These are phyloP conservation scores for Zaprionus capensis DNA, from an alignment of 1,140 invertebrate species.

Conservation along the genomic window DNA sequence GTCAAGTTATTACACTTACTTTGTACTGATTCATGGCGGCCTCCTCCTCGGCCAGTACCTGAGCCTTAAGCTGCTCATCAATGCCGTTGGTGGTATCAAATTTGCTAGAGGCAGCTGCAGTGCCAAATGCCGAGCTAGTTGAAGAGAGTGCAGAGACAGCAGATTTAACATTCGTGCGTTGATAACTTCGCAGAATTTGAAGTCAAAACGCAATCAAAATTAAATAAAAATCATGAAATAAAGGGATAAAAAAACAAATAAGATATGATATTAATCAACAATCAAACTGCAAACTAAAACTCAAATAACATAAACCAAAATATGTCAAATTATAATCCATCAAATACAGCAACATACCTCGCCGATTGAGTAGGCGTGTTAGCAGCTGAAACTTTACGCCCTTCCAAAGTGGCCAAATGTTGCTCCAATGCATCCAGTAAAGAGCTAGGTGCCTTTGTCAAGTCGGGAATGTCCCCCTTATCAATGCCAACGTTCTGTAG, in stretches of 20 bases:
- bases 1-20: conserved; percentile 86
- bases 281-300: conserved; percentile 10
- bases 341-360: conserved; percentile 86
- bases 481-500: conserved; percentile 97
- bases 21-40: conserved; percentile 97
- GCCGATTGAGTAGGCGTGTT: conserved; percentile 93
- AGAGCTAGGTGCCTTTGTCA: conserved; percentile 99
- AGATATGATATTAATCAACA: conserved; percentile 2
- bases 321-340: background rate
- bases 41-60: conserved; percentile 97
- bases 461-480: conserved; percentile 99
- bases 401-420: conserved; percentile 96
- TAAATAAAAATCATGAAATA: conserved; percentile 34
- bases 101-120: conserved; percentile 90
- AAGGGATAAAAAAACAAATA: conserved; percentile 6
- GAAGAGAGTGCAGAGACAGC: conserved; percentile 95
- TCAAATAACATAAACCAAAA: conserved; percentile 14
- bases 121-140: conserved; percentile 93
- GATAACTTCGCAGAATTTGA: conserved; percentile 86
- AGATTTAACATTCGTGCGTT: conserved; percentile 92
- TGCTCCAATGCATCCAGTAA: conserved; percentile 98
- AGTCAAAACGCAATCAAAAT: conserved; percentile 44
- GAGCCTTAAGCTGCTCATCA: conserved; percentile 93
- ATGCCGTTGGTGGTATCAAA: conserved; percentile 91
- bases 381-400: conserved; percentile 93